Conservation (phyloP, 2,888 invertebrate genomes). For the Eupithecia centaureata region DNA sequence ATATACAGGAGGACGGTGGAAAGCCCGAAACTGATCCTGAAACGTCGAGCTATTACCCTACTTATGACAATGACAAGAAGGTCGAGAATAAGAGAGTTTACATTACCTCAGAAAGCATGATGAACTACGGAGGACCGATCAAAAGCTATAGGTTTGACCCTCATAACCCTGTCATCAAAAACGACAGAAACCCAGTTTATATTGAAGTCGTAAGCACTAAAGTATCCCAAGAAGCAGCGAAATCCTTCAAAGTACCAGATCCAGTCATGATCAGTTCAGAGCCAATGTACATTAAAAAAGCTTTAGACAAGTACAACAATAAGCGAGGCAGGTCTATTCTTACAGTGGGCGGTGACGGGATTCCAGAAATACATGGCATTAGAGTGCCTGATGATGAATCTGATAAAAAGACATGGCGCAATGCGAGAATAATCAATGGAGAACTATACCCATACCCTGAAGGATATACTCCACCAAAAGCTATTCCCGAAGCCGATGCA, state of each 20-base stretch:
- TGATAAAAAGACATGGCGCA: slow-evolving; percentile 93
- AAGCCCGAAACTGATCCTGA: slow-evolving; percentile 72
- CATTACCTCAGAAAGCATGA: slow-evolving; percentile 76
- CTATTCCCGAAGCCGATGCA: slow-evolving; percentile 83
- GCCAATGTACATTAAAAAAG: slow-evolving; percentile 84
- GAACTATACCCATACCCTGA: slow-evolving; percentile 90
- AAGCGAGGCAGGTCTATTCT: slow-evolving; percentile 86
- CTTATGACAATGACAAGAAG: slow-evolving; percentile 74
- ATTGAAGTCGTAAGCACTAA: slow-evolving; percentile 80
- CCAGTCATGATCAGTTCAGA: slow-evolving; percentile 88
- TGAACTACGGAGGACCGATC: slow-evolving; percentile 73
- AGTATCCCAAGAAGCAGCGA: slow-evolving; percentile 76
- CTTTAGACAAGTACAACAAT: slow-evolving; percentile 78
- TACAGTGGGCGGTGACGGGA: slow-evolving; percentile 87
- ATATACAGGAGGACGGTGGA: slow-evolving; percentile 74
- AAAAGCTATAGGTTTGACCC: slow-evolving; percentile 78
- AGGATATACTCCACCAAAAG: slow-evolving; percentile 86
- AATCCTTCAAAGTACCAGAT: slow-evolving; percentile 84
- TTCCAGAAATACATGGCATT: slow-evolving; percentile 91
- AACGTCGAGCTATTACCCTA: slow-evolving; percentile 76
- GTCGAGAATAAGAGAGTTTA: slow-evolving; percentile 78
- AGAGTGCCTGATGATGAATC: slow-evolving; percentile 93
- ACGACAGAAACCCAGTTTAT: slow-evolving; percentile 83
- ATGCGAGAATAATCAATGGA: slow-evolving; percentile 94
- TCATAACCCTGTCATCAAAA: slow-evolving; percentile 79